phyloP scores from a whole-genome alignment of 2,888 invertebrate genomes.

The Lamellibrachia columna region DNA sequence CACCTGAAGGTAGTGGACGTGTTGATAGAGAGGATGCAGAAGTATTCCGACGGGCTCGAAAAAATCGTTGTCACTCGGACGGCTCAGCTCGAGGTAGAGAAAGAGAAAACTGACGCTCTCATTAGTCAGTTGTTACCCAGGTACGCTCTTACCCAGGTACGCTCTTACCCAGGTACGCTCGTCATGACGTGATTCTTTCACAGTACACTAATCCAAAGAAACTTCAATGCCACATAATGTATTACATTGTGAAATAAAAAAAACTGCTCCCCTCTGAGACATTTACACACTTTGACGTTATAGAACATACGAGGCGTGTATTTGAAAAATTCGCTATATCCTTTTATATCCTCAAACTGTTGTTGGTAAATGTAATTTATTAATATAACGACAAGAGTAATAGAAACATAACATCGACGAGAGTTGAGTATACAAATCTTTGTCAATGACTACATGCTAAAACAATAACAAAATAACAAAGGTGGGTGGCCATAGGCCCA shows the following conservation, averaged over 20 bases:
- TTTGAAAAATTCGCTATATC: neutral
- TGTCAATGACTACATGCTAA: too few relatives aligned
- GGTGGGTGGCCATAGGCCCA: too few relatives aligned
- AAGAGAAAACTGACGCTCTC: conserved; percentile 93
- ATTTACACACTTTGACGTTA: neutral
- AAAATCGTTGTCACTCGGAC: conserved; percentile 92
- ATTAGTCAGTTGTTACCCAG: conserved; percentile 92
- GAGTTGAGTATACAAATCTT: too few relatives aligned
- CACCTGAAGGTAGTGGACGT: conserved; percentile 74
- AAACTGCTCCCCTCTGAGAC: neutral
- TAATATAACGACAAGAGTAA: too few relatives aligned
- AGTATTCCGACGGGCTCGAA: conserved; percentile 92
- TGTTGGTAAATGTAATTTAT: too few relatives aligned
- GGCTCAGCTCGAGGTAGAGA: conserved; percentile 93
- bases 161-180: too few relatives aligned
- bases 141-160: conserved; percentile 61
- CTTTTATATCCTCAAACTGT: too few relatives aligned
- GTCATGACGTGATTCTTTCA: neutral
- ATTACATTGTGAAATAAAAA: neutral
- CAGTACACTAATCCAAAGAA: too few relatives aligned
- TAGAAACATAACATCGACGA: too few relatives aligned
- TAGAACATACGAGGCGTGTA: neutral
- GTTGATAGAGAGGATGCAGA: conserved; percentile 91
- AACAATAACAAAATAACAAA: too few relatives aligned
- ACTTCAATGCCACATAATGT: neutral